Percentiles rank a stretch among this genome's conserved stretches.
Conservation (phyloP, 2,797 vertebrate species). For the Neosalanx taihuensis region DNA sequence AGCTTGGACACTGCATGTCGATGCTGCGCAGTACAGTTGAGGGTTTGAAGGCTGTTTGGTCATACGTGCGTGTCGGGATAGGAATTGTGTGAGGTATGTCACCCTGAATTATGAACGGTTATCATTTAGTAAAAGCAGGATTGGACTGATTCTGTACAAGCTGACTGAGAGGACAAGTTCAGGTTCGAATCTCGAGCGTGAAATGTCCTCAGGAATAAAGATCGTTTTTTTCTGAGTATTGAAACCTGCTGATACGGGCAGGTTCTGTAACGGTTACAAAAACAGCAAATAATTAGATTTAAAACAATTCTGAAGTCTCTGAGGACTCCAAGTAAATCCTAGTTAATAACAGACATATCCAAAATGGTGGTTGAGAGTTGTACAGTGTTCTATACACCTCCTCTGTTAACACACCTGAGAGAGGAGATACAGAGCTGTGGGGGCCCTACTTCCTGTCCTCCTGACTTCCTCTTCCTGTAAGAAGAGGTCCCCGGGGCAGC, state of each 20-base stretch:
- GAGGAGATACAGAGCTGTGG: constrained; percentile 17
- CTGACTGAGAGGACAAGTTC: neutral
- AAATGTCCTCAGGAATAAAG: neutral
- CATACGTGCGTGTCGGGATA: neutral
- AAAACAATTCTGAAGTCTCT: neutral
- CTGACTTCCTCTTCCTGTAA: constrained; percentile 1
- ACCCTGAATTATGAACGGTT: neutral
- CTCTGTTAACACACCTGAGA: constrained; percentile 38
- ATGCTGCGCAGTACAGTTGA: neutral
- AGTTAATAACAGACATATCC: neutral
- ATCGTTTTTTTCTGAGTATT: neutral
- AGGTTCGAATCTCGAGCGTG: neutral
- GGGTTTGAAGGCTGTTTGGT: neutral
- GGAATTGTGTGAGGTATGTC: neutral
- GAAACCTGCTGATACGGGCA: neutral
- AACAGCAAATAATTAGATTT: neutral
- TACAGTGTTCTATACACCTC: neutral
- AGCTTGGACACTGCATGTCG: neutral
- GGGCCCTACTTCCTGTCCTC: constrained; percentile 2
- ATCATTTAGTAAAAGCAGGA: neutral
- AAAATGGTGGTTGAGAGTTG: constrained; percentile 4
- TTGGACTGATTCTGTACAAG: constrained; percentile 16
- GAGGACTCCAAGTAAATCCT: neutral
- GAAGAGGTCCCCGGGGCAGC: constrained; percentile 14
- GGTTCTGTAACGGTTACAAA: constrained; percentile 8